These are phyloP conservation scores for Dioctria rufipes DNA, from an alignment of 2,888 invertebrate species.

Conservation along the genomic window DNA sequence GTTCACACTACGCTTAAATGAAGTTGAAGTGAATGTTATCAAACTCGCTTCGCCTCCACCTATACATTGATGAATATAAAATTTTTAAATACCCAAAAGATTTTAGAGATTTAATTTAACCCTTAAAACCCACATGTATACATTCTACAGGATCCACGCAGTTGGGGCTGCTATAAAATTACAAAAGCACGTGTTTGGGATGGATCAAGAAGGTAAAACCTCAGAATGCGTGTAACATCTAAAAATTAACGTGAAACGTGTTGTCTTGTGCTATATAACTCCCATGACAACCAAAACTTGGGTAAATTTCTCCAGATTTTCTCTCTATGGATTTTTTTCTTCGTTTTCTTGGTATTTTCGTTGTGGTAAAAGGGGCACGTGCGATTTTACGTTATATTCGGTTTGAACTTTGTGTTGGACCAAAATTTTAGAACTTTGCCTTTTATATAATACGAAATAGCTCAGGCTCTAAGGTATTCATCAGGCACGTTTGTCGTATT, in stretches of 20 bases:
- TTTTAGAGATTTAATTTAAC: background rate
- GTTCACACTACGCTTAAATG: no score
- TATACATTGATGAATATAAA: no score
- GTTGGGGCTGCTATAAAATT: background rate
- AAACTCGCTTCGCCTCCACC: no score
- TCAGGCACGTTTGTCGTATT: conserved; percentile 2
- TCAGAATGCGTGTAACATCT: conserved; percentile 10
- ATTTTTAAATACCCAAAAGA: background rate
- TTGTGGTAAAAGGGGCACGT: conserved; percentile 3
- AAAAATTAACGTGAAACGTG: conserved; percentile 51
- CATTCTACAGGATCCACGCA: background rate
- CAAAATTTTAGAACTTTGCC: conserved; percentile 29
- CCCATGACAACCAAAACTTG: conserved; percentile 12
- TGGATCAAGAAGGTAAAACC: conserved; percentile 17
- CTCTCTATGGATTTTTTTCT: background rate
- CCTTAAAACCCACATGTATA: background rate
- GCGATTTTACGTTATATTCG: background rate
- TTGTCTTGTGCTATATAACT: conserved; percentile 24
- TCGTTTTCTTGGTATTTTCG: background rate
- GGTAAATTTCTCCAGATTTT: background rate
- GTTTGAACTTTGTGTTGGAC: background rate
- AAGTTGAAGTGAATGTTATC: no score
- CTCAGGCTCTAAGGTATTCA: background rate
- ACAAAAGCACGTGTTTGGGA: background rate
- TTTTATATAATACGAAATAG: conserved; percentile 3